Conservation (phyloP, 2,888 invertebrate species). For the Scrobipalpa costella region DNA sequence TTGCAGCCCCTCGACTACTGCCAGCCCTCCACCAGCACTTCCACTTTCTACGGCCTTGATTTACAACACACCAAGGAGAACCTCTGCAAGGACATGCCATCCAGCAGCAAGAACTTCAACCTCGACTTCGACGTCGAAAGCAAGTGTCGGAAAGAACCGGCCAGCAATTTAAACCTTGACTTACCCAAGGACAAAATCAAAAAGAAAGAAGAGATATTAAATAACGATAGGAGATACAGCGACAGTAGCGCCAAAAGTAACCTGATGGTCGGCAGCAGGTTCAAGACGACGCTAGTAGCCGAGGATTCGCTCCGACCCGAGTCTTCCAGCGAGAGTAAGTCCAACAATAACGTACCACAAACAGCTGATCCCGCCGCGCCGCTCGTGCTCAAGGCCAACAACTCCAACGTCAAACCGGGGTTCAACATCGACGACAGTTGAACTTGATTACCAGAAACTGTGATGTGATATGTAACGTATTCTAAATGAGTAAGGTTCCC, state of each 20-base stretch:
- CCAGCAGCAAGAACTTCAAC: conserved; percentile 71
- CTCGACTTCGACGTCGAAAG: conserved; percentile 54
- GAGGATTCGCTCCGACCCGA: conserved; percentile 57
- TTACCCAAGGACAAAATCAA: conserved; percentile 54
- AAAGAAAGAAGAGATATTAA: conserved; percentile 61
- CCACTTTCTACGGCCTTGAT: conserved; percentile 63
- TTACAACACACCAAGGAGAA: conserved; percentile 65
- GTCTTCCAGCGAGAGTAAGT: conserved; percentile 52
- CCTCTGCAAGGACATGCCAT: conserved; percentile 68
- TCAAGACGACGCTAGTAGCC: conserved; percentile 68
- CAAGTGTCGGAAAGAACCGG: conserved; percentile 58
- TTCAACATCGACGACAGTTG: conserved; percentile 59
- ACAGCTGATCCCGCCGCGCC: conserved; percentile 44
- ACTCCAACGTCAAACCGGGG: conserved; percentile 58
- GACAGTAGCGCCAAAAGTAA: conserved; percentile 65
- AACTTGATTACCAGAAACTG: conserved; percentile 13
- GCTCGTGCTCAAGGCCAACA: conserved; percentile 64
- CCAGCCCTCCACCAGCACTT: conserved; percentile 50
- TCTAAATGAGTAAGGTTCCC: not conserved
- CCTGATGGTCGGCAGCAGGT: conserved; percentile 55
- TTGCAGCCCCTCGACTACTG: conserved; percentile 41
- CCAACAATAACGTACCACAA: conserved; percentile 45
- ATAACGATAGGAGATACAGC: conserved; percentile 66
- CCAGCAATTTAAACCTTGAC: conserved; percentile 55
- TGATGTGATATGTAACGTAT: conserved; percentile 2